A percentile compares a stretch with the other conserved stretches of the same genome.
Conservation (phyloP, 2,113 vertebrate genomes). For the Myiagra hebetior region DNA sequence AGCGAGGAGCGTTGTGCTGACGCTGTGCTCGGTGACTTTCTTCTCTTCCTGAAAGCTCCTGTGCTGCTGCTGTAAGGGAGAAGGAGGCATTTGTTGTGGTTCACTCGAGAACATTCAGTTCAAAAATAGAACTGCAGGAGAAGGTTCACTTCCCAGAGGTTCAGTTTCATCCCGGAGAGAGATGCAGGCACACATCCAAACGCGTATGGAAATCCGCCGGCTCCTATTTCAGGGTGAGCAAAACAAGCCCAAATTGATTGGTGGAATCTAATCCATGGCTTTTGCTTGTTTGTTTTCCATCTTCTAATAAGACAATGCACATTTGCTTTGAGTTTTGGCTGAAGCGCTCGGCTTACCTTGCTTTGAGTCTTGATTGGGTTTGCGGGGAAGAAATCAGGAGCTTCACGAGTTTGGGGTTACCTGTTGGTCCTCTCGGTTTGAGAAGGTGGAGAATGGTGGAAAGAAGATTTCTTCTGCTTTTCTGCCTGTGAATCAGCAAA, state of each 20-base stretch:
- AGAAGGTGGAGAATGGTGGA: neutral
- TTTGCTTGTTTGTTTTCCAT: neutral
- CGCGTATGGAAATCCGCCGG: neutral
- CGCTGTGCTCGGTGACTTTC: neutral
- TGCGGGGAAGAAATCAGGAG: rapidly evolving
- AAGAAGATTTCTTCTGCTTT: neutral
- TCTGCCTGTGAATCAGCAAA: neutral
- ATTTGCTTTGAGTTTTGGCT: neutral
- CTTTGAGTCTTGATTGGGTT: neutral
- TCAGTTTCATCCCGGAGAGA: neutral
- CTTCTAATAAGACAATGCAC: neutral
- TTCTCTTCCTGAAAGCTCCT: neutral
- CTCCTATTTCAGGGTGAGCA: neutral
- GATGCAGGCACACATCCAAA: slow-evolving; percentile 25
- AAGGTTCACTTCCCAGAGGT: neutral
- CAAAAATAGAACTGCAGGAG: slow-evolving; percentile 43
- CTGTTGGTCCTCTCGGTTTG: neutral
- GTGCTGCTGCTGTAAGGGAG: neutral
- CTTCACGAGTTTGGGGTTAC: neutral
- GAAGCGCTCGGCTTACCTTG: neutral
- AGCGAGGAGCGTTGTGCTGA: neutral
- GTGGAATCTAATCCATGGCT: neutral
- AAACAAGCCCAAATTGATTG: neutral
- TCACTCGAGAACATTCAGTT: slow-evolving; percentile 32
- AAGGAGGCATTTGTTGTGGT: slow-evolving; percentile 37